Conservation (phyloP, 1,140 invertebrate species). For the Macrobrachium rosenbergii region DNA sequence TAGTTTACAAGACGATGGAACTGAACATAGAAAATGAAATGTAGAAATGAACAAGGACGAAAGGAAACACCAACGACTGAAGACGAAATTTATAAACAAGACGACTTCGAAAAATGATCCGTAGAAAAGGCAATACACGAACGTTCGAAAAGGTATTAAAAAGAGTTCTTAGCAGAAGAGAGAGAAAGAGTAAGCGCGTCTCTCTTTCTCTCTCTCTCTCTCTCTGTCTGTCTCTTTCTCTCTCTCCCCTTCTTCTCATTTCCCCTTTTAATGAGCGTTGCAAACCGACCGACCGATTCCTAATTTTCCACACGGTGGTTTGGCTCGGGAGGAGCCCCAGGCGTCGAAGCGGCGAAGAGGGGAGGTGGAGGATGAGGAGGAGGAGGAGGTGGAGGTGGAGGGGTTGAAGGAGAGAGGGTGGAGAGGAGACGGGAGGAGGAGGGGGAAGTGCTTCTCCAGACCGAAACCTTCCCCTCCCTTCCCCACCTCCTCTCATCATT, state of each 20-base stretch:
- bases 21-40: too few relatives aligned
- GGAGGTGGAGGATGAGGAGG: constrained; percentile 6
- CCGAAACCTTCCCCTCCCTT: background rate
- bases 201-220: constrained; percentile 23
- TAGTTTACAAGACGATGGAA: too few relatives aligned
- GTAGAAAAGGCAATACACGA: too few relatives aligned
- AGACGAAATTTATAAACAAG: too few relatives aligned
- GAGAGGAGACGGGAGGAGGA: too few relatives aligned
- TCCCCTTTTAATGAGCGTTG: constrained; percentile 57
- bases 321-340: background rate
- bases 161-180: background rate
- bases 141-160: background rate
- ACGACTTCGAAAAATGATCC: too few relatives aligned
- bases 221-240: background rate
- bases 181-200: background rate
- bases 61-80: too few relatives aligned
- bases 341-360: background rate
- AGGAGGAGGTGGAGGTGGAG: constrained; percentile 30
- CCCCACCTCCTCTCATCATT: constrained; percentile 10
- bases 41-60: too few relatives aligned
- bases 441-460: background rate
- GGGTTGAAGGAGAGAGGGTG: background rate
- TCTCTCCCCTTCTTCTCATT: constrained; percentile 50
- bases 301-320: constrained; percentile 53
- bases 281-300: constrained; percentile 56